Evolutionary conservation across 2,888 invertebrate species (phyloP).

Genomic region (Trachelus stipa): DNA sequence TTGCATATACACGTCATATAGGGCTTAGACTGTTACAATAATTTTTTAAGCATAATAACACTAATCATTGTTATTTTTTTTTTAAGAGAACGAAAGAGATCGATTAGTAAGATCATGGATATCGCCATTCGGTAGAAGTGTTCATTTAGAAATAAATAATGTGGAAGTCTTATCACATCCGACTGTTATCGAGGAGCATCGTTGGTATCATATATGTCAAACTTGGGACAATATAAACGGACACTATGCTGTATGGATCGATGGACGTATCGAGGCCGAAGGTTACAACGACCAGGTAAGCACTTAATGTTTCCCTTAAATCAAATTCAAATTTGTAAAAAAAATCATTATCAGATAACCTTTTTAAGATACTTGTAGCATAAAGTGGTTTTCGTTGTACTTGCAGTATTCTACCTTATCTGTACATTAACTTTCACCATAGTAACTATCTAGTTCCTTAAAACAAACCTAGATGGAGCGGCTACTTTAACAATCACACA

Average conservation of each 20-base stretch:
- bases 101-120: conserved; percentile 73
- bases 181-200: conserved; percentile 56
- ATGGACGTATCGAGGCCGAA: conserved; percentile 69
- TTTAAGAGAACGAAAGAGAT: conserved; percentile 70
- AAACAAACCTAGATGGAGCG: neutral
- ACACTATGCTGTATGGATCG: conserved; percentile 74
- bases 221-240: conserved; percentile 74
- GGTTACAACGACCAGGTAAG: conserved; percentile 61
- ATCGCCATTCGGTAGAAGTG: conserved; percentile 69
- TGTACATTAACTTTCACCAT: conserved; percentile 8
- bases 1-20: neutral
- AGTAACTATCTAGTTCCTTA: neutral
- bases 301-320: neutral
- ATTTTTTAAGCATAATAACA: neutral
- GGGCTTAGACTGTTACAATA: neutral
- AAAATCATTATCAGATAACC: neutral
- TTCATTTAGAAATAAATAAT: conserved; percentile 72
- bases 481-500: neutral
- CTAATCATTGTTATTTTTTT: conserved; percentile 21
- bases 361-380: neutral
- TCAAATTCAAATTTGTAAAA: neutral
- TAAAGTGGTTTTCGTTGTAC: neutral
- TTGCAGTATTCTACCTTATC: conserved; percentile 29
- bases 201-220: conserved; percentile 77
- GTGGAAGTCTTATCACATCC: conserved; percentile 65